Evolutionary conservation across 2,797 vertebrate genomes (phyloP), one percentile per base, ranked within the genome.

Genomic region (Triplophysa yarkandensis): DNA sequence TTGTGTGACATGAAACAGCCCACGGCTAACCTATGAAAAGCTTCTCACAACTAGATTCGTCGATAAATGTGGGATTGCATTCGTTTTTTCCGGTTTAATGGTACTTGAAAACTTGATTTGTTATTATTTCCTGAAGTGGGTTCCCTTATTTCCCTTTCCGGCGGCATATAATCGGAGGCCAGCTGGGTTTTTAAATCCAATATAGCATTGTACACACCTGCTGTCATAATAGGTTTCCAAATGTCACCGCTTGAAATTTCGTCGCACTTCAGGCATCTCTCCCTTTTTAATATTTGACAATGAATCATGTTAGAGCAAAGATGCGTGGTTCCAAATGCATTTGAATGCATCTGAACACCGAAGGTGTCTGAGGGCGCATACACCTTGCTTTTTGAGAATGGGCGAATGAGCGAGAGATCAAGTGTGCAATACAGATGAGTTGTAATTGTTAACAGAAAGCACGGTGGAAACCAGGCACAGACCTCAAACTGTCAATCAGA

Each of bases 401-500:
- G 83, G 86, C 78, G 43, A 6, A 85, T 85, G 79, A 43, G 23
- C 46, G 36, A 74, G 72, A 81, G 86, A 88, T 80, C 77, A 83
- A 87, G 80, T 81, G 82, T 82, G 44, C 62, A 36, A 73, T 88
- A 81, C 4, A 3, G 81, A 85, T 78, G 81, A 81, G 85, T 55
- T 1, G 54, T 89, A 91, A 91, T 88, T 82, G 69, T 88, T 92
- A 85, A 81, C 90, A 91, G 85, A 81, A 82, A 21, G 85, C 85
- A 82, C 84, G 74, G 87, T 89, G 86, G 84, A 89, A 81, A 73
- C 58, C 84, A 80, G 80, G 87, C 87, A 87, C 88, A 92, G 89
- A 91, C 90, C 91, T 90, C 43, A 87, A 81, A 73, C 81, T 87
- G 87, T 89, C 87, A 84, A 83, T 88, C 88, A 85, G 83, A n/a